A percentile compares a stretch with the other conserved stretches of the same genome.
phyloP scores from a whole-genome alignment of 2,888 invertebrate species.

The Napeogenes sylphis region DNA sequence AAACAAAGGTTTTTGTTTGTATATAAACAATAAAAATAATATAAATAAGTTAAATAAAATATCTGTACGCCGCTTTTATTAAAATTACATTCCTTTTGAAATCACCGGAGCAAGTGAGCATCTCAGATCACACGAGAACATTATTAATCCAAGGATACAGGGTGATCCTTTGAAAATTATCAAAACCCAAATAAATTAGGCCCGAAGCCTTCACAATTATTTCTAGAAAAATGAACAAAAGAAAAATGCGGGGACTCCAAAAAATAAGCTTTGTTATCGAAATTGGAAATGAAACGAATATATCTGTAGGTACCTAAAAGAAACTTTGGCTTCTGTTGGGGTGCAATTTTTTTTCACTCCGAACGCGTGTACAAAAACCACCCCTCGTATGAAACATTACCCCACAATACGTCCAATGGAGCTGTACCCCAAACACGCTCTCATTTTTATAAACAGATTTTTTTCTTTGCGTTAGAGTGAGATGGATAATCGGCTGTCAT shows the following conservation, averaged over 20 bases:
- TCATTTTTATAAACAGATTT: conserved; percentile 74
- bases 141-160: conserved; percentile 44
- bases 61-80: neutral
- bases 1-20: no score
- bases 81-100: conserved; percentile 19
- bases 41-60: no score
- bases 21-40: no score
- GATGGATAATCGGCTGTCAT: conserved; percentile 43
- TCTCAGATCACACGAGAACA: conserved; percentile 43
- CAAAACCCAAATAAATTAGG: conserved; percentile 58
- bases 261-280: conserved; percentile 74
- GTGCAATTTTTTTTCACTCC: conserved; percentile 67
- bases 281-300: conserved; percentile 72
- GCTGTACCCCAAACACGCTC: conserved; percentile 62
- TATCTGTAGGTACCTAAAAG: conserved; percentile 66
- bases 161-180: conserved; percentile 43
- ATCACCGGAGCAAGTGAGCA: conserved; percentile 50
- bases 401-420: conserved; percentile 67
- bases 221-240: conserved; percentile 54
- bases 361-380: conserved; percentile 64
- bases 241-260: conserved; percentile 47
- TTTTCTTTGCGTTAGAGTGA: conserved; percentile 62
- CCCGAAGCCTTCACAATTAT: conserved; percentile 56
- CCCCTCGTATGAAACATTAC: conserved; percentile 74
- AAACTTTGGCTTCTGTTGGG: conserved; percentile 59